Evolutionary conservation across 2,113 vertebrate species (phyloP).

Genomic region (Toxotes chatareus): DNA sequence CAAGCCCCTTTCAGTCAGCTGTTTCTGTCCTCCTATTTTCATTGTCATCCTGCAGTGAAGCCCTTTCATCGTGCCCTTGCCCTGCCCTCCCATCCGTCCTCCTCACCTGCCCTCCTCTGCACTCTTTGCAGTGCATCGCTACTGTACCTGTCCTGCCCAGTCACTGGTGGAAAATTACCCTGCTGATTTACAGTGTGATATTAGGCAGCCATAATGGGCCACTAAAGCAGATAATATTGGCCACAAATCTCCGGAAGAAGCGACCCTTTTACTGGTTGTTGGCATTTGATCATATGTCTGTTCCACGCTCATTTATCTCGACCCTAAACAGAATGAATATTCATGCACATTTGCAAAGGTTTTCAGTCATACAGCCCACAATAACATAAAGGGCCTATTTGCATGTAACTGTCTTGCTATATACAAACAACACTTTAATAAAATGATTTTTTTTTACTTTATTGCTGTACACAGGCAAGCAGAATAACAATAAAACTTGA

Average conservation of each 20-base stretch:
- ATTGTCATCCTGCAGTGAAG: slow-evolving; percentile 37
- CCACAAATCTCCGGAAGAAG: slow-evolving; percentile 73
- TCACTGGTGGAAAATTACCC: slow-evolving; percentile 69
- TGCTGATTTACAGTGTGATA: slow-evolving; percentile 80
- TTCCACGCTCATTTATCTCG: slow-evolving; percentile 41
- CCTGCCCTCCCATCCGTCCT: slow-evolving; percentile 18
- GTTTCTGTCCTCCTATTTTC: slow-evolving; percentile 25
- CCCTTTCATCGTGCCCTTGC: slow-evolving; percentile 59
- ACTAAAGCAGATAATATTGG: slow-evolving; percentile 74
- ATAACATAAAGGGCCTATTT: slow-evolving; percentile 2
- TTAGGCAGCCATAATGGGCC: slow-evolving; percentile 74
- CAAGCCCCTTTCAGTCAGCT: slow-evolving; percentile 2
- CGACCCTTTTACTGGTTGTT: slow-evolving; percentile 66
- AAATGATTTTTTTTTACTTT: neutral
- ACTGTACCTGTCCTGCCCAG: slow-evolving; percentile 68
- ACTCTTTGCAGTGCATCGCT: neutral
- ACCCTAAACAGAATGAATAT: slow-evolving; percentile 51
- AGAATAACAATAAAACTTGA: slow-evolving; percentile 25
- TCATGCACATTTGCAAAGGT: neutral
- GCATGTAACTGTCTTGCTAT: neutral
- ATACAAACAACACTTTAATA: neutral
- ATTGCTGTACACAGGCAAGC: neutral
- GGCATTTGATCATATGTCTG: slow-evolving; percentile 66
- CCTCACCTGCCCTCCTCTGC: neutral
- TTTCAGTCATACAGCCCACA: neutral